phyloP scores from a whole-genome alignment of 2,797 vertebrate genomes.

The Parambassis ranga region DNA sequence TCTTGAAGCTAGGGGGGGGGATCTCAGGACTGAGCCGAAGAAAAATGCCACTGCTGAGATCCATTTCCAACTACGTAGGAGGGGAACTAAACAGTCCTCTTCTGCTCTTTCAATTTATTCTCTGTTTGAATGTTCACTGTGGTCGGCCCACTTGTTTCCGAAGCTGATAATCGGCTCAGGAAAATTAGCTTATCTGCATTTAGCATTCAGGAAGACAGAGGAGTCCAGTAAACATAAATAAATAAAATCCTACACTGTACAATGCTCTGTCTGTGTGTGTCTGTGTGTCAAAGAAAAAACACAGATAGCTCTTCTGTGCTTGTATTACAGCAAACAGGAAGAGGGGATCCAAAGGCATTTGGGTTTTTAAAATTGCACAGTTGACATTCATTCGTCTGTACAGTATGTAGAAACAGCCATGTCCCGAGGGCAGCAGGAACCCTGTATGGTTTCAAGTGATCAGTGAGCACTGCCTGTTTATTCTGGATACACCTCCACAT shows the following conservation, averaged over 20 bases:
- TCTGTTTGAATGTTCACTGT: slow-evolving; percentile 54
- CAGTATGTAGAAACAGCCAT: slow-evolving; percentile 34
- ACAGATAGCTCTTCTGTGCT: background rate
- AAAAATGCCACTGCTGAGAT: slow-evolving; percentile 68
- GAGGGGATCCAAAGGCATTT: slow-evolving; percentile 1
- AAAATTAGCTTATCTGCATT: slow-evolving; percentile 74
- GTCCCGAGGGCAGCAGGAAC: slow-evolving; percentile 49
- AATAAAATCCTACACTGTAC: slow-evolving; percentile 25
- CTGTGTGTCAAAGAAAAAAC: slow-evolving; percentile 20
- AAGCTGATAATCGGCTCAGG: slow-evolving; percentile 70
- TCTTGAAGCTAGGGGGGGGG: slow-evolving; percentile 40
- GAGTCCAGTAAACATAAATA: slow-evolving; percentile 53
- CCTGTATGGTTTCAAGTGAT: slow-evolving; percentile 55
- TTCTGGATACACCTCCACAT: slow-evolving; percentile 47
- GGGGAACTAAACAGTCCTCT: slow-evolving; percentile 60
- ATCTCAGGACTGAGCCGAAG: slow-evolving; percentile 43
- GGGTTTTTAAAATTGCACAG: slow-evolving; percentile 58
- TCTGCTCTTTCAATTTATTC: slow-evolving; percentile 59
- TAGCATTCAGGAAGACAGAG: slow-evolving; percentile 65
- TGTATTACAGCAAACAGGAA: slow-evolving; percentile 3
- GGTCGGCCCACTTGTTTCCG: slow-evolving; percentile 67
- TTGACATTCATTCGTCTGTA: slow-evolving; percentile 53
- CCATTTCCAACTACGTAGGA: slow-evolving; percentile 69
- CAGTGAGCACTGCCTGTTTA: slow-evolving; percentile 57
- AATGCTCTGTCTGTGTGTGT: slow-evolving; percentile 1